These are phyloP conservation scores for Danio tinwini DNA, from an alignment of 2,797 vertebrate genomes.

Conservation along the genomic window DNA sequence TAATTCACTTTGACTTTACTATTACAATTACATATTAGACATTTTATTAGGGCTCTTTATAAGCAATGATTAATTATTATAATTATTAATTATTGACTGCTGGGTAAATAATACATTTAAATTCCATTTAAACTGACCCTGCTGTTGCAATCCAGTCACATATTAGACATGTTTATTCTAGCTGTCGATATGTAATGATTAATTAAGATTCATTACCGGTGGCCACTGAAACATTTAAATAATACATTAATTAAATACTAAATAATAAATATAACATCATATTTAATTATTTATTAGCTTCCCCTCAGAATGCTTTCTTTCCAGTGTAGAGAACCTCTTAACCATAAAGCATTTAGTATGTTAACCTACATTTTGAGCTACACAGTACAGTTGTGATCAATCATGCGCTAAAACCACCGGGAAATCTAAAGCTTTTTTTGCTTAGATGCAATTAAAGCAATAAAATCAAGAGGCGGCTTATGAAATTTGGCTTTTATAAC, in stretches of 20 bases:
- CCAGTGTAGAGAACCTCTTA: neutral
- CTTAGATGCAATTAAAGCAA: constrained; percentile 1
- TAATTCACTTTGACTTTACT: no score
- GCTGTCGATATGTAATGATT: neutral
- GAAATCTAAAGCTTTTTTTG: constrained; percentile 3
- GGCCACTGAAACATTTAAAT: neutral
- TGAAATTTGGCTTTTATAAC: constrained; percentile 2
- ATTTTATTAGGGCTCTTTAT: no score
- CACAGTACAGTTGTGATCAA: neutral
- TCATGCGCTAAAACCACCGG: constrained; percentile 1
- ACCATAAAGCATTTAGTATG: neutral
- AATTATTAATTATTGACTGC: no score
- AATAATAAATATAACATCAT: neutral
- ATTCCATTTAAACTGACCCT: neutral
- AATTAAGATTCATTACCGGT: neutral
- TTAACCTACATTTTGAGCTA: neutral
- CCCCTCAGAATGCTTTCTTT: neutral
- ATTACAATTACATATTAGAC: no score
- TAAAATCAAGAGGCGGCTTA: neutral
- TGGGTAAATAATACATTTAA: no score
- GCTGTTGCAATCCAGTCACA: neutral
- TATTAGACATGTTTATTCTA: neutral
- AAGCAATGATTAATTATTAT: no score
- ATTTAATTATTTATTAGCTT: neutral
- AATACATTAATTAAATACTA: neutral